Base-by-base conservation (phyloP, 1,140 invertebrate genomes). In the Listronotus bonariensis region DNA sequence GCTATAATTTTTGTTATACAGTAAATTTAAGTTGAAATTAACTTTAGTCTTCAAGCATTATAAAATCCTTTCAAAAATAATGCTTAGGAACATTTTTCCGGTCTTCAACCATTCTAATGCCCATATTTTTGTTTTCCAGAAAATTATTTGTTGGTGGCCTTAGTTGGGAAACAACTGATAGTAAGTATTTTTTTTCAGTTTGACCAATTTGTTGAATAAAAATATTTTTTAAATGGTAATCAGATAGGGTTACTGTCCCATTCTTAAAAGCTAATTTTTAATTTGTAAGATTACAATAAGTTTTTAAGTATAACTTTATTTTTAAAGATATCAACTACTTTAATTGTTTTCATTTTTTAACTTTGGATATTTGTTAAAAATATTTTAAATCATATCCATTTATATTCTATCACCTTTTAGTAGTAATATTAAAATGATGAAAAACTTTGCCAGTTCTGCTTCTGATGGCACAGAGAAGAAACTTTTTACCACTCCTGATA, bases 141-240 rank as follows among this genome's bases (percentile, higher is more conserved):
- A 98, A 98, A 88, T 87, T 98, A 70, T 98, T 98, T 88, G 93
- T 97, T 82, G 96, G 96, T 77, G 95, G 94, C 64, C 83, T 98
- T 65, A 97, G 93, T 84, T 97, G 95, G 94, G 93, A 97, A 86
- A 97, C 95, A 17, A 93, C 93, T 79, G 94, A 97, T 82, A 96
- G 95, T 97, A 85, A 93, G 92, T 91, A 78, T 66, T 45, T 65
- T 60, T 67, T 42, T 41, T 49, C 20, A 58, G 48, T 3, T 41
- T 57, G 8, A 45, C 1, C 14, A 45, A 26, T 26, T 26, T 26
- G 20, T 26, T 1, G 5, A 26, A 26, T 26, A 3, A 26, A 26
- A 5, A 26, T 26, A 26, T 26, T 26, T 26, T 26, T 1, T 1
- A 3, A 1, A 26, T 3, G 20, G 20, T 26, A 5, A 26, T 26